Evolutionary conservation across 2,797 vertebrate species (phyloP).

Genomic region (Manis javanica): DNA sequence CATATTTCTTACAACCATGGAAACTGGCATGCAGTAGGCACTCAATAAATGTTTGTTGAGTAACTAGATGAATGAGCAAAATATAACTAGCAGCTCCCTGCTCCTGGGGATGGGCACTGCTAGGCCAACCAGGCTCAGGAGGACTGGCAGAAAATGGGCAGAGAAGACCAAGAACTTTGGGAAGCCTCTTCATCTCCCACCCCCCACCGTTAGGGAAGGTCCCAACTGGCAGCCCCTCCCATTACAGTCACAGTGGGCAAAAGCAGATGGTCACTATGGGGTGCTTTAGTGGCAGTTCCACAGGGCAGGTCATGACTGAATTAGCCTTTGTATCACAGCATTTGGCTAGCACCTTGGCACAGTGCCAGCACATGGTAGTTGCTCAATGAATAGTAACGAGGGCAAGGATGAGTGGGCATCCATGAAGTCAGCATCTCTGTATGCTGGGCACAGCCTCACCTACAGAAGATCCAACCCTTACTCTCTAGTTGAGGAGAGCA

Average conservation of each 20-base stretch:
- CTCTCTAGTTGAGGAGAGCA: not conserved
- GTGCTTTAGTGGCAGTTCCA: not conserved
- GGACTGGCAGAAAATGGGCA: not conserved
- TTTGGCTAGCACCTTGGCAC: not conserved
- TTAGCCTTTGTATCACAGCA: not conserved
- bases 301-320: not conserved
- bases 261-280: not conserved
- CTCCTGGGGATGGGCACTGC: not conserved
- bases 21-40: not conserved
- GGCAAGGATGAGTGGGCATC: not conserved
- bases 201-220: not conserved
- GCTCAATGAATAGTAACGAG: not conserved
- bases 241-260: not conserved
- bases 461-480: not conserved
- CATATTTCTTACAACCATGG: not conserved
- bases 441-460: accelerated
- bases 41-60: not conserved
- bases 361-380: not conserved
- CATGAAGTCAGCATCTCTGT: not conserved
- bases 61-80: not conserved
- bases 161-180: not conserved
- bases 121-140: not conserved
- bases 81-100: not conserved
- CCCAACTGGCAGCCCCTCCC: too few relatives aligned
- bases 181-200: not conserved